Percentiles rank a stretch among this genome's conserved stretches.
These are phyloP conservation scores for Elephas maximus DNA, from an alignment of 2,113 vertebrate genomes.

Conservation along the genomic window DNA sequence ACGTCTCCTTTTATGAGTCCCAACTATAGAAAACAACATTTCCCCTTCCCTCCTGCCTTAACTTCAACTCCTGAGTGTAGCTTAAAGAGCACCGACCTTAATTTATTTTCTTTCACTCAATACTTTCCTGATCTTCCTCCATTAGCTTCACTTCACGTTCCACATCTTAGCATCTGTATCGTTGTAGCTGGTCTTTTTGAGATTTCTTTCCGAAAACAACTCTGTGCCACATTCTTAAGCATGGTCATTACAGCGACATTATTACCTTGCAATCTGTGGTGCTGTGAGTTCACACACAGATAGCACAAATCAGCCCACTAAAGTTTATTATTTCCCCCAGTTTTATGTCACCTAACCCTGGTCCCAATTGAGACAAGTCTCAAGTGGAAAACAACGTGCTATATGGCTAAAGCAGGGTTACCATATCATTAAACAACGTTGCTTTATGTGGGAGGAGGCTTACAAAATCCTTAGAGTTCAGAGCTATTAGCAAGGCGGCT, in stretches of 20 bases:
- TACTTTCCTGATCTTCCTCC: neutral
- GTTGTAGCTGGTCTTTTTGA: constrained; percentile 41
- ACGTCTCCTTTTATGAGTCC: constrained; percentile 72
- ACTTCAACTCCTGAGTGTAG: constrained; percentile 7
- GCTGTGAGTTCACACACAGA: constrained; percentile 60
- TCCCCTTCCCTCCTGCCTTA: constrained; percentile 29
- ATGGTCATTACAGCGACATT: constrained; percentile 9
- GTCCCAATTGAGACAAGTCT: constrained; percentile 79
- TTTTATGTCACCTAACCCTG: constrained; percentile 78
- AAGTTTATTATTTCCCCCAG: constrained; percentile 72
- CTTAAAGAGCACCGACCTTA: constrained; percentile 68
- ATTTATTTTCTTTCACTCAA: constrained; percentile 44
- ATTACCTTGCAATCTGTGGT: neutral
- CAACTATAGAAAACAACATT: constrained; percentile 65
- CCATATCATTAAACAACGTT: constrained; percentile 66
- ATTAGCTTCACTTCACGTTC: neutral
- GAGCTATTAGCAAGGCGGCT: constrained; percentile 84
- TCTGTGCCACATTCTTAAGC: constrained; percentile 64
- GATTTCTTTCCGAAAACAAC: constrained; percentile 63
- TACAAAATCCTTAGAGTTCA: constrained; percentile 43
- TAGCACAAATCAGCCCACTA: constrained; percentile 75
- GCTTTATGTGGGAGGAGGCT: neutral
- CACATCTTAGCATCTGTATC: neutral
- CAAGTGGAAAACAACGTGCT: constrained; percentile 80
- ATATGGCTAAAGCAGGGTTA: constrained; percentile 74